A percentile compares a stretch with the other conserved stretches of the same genome.
These are phyloP conservation scores for Lagodon rhomboides DNA, from an alignment of 2,797 vertebrate genomes.

Conservation along the genomic window DNA sequence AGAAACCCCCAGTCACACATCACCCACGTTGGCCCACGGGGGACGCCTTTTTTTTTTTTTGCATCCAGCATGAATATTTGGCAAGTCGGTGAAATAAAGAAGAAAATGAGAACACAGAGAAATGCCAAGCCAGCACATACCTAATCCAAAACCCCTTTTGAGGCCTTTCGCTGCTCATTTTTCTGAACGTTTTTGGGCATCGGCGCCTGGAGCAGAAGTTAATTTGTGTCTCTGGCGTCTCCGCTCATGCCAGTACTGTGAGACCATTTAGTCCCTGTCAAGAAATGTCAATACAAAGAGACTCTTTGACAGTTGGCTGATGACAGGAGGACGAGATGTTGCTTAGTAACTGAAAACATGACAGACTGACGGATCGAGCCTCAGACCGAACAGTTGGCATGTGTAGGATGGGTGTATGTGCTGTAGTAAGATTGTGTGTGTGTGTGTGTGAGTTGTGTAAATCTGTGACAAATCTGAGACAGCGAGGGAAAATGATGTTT, in stretches of 20 bases:
- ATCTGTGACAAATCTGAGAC: conserved; percentile 4
- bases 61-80: conserved; percentile 21
- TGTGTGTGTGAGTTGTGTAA: conserved; percentile 20
- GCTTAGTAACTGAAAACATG: conserved; percentile 73
- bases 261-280: conserved; percentile 42
- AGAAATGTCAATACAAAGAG: conserved; percentile 57
- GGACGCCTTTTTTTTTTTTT: conserved; percentile 12
- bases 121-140: background rate
- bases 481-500: background rate
- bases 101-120: background rate
- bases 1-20: conserved; percentile 24
- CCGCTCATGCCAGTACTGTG: background rate
- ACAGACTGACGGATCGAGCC: conserved; percentile 69
- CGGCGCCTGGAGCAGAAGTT: conserved; percentile 15
- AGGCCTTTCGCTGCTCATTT: conserved; percentile 38
- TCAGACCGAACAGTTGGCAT: conserved; percentile 70
- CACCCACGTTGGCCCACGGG: conserved; percentile 7
- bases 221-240: conserved; percentile 17
- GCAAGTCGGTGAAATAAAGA: background rate
- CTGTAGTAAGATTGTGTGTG: conserved; percentile 36
- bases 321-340: conserved; percentile 67
- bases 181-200: conserved; percentile 19
- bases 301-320: conserved; percentile 64
- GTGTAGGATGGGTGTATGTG: conserved; percentile 61
- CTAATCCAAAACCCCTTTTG: background rate